Percentiles rank a stretch among this genome's conserved stretches.
Conservation (phyloP, 2,113 vertebrate genomes). For the Lonchura striata region DNA sequence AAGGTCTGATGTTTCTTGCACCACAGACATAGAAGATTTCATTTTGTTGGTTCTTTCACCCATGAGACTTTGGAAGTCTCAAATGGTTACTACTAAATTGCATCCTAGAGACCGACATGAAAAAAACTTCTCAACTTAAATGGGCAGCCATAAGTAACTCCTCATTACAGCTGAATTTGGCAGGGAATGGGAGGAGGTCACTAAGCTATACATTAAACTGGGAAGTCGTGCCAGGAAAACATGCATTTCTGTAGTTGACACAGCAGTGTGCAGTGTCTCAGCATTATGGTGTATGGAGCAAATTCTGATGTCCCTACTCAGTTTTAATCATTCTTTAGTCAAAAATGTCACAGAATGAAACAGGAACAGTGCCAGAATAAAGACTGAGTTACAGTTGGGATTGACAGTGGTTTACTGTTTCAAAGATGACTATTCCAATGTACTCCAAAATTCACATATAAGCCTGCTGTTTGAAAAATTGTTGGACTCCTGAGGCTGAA, state of each 20-base stretch:
- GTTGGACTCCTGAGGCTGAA: background rate
- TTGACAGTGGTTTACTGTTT: background rate
- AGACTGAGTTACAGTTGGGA: background rate
- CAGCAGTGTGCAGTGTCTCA: background rate
- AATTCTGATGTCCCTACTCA: no score
- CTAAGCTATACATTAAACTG: background rate
- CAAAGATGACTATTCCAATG: background rate
- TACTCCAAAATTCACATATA: background rate
- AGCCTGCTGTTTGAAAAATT: background rate
- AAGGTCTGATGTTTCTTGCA: background rate
- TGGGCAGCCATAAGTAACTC: background rate
- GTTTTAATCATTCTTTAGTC: no score
- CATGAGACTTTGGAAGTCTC: background rate
- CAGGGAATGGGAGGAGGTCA: background rate
- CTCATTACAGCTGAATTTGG: background rate
- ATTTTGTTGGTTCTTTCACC: background rate
- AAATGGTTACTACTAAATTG: background rate
- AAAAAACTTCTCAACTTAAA: background rate
- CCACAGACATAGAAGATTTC: background rate
- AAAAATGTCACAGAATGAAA: conserved; percentile 12
- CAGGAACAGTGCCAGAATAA: background rate
- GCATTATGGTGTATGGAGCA: background rate
- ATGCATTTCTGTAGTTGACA: background rate
- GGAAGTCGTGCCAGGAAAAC: background rate
- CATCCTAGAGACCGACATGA: background rate